A percentile compares a stretch with the other conserved stretches of the same genome.
Evolutionary conservation across 1,140 invertebrate species (phyloP).

Genomic region (Drosophila insularis): DNA sequence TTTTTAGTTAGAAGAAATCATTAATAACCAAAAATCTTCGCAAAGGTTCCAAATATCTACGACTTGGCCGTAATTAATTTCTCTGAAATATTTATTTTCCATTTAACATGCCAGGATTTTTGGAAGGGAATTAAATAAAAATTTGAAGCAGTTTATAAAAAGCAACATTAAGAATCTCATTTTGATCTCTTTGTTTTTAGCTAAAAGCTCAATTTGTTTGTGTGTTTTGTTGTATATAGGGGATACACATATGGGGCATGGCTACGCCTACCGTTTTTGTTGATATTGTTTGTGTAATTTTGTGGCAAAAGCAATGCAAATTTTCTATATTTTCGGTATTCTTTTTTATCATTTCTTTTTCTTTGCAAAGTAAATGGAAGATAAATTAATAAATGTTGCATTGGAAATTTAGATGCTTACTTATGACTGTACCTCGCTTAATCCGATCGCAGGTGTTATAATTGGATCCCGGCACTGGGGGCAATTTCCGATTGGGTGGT

Average conservation of each 20-base stretch:
- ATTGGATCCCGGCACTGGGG: constrained; percentile 94
- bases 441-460: constrained; percentile 96
- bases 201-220: constrained; percentile 54
- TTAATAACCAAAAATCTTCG: too few species aligned
- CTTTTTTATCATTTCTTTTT: constrained; percentile 34
- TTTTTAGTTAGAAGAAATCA: too few species aligned
- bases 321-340: constrained; percentile 25
- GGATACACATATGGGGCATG: constrained; percentile 12
- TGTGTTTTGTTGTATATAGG: constrained; percentile 30
- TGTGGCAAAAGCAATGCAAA: constrained; percentile 70
- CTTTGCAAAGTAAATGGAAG: constrained; percentile 76
- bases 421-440: constrained; percentile 95
- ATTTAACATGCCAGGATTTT: constrained; percentile 15
- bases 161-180: constrained; percentile 64
- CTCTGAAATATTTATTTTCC: background rate
- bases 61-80: background rate
- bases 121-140: constrained; percentile 33
- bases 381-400: constrained; percentile 82
- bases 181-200: constrained; percentile 29
- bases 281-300: constrained; percentile 13
- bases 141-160: constrained; percentile 54
- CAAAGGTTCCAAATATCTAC: background rate
- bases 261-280: constrained; percentile 15
- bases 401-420: constrained; percentile 86
- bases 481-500: constrained; percentile 94